phyloP scores from a whole-genome alignment of 1,140 invertebrate genomes.

The Drosophila chauvacae region DNA sequence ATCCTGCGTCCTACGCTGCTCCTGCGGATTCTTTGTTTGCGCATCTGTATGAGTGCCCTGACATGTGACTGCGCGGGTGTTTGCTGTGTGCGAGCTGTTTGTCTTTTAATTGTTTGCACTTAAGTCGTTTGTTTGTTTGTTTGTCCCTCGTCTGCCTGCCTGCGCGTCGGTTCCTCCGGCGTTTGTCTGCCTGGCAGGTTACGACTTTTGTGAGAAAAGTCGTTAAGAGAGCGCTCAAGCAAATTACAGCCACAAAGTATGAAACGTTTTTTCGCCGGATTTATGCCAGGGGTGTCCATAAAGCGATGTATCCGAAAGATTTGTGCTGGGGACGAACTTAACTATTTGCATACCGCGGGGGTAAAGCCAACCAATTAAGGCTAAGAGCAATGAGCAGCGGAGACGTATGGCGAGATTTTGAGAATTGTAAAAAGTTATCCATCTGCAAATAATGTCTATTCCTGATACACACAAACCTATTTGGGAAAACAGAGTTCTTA shows the following conservation, averaged over 20 bases:
- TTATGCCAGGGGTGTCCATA: slow-evolving; percentile 24
- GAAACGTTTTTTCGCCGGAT: slow-evolving; percentile 27
- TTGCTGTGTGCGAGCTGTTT: slow-evolving; percentile 63
- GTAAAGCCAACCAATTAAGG: not conserved
- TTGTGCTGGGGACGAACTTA: not conserved
- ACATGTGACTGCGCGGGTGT: slow-evolving; percentile 26
- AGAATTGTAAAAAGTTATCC: not conserved
- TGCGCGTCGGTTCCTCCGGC: slow-evolving; percentile 14
- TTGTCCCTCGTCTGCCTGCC: slow-evolving; percentile 43
- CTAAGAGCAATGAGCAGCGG: not conserved
- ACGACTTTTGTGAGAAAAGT: slow-evolving; percentile 76
- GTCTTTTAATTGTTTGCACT: slow-evolving; percentile 82
- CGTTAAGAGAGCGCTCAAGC: slow-evolving; percentile 66
- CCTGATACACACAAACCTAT: not conserved
- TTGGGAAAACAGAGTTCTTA: not conserved
- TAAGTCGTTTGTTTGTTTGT: slow-evolving; percentile 63
- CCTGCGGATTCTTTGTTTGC: slow-evolving; percentile 55
- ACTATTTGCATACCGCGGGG: slow-evolving; percentile 5
- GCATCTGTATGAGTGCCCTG: slow-evolving; percentile 33
- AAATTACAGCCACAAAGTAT: slow-evolving; percentile 73
- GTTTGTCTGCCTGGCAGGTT: slow-evolving; percentile 57
- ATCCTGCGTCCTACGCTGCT: slow-evolving; percentile 27
- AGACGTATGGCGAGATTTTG: not conserved
- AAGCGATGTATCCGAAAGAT: slow-evolving; percentile 7
- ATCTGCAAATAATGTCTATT: not conserved